These are phyloP conservation scores for Eretmocerus hayati DNA, from an alignment of 2,888 invertebrate species.

Conservation along the genomic window DNA sequence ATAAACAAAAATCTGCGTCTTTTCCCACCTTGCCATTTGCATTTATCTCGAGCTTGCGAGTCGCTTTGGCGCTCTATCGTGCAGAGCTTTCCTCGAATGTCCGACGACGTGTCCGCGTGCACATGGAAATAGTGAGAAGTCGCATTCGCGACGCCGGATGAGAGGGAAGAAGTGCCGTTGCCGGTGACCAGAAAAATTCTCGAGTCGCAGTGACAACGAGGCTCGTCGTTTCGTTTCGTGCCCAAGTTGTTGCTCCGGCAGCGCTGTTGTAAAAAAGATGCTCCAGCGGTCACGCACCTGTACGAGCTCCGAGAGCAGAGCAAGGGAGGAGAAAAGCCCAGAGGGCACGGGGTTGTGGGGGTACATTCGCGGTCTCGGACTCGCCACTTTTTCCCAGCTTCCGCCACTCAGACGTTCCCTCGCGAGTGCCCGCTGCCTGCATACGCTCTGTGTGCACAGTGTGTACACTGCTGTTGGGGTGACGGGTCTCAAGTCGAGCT, in stretches of 20 bases:
- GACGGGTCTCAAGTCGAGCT: no score
- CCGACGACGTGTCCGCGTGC: no score
- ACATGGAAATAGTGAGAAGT: no score
- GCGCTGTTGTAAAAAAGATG: no score
- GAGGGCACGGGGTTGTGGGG: constrained; percentile 7
- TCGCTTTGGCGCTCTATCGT: background rate
- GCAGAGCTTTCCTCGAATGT: background rate
- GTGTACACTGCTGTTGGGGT: no score
- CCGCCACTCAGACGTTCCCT: constrained; percentile 14
- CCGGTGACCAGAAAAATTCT: no score
- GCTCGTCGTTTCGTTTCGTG: constrained; percentile 32
- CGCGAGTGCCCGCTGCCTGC: background rate
- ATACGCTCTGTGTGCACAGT: no score
- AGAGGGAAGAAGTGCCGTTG: no score
- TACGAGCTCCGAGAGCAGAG: no score
- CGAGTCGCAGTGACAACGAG: constrained; percentile 28
- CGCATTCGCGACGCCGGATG: no score
- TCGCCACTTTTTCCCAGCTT: constrained; percentile 16
- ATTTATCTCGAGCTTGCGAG: constrained; percentile 16
- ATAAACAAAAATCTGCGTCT: constrained; percentile 20
- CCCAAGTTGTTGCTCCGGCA: constrained; percentile 31
- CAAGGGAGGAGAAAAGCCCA: constrained; percentile 22
- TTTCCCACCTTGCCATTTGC: constrained; percentile 19
- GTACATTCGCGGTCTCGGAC: constrained; percentile 14
- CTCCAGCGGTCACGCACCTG: constrained; percentile 35